These are phyloP conservation scores for Ennomos fuscantarius DNA, from an alignment of 2,888 invertebrate genomes.

Conservation along the genomic window DNA sequence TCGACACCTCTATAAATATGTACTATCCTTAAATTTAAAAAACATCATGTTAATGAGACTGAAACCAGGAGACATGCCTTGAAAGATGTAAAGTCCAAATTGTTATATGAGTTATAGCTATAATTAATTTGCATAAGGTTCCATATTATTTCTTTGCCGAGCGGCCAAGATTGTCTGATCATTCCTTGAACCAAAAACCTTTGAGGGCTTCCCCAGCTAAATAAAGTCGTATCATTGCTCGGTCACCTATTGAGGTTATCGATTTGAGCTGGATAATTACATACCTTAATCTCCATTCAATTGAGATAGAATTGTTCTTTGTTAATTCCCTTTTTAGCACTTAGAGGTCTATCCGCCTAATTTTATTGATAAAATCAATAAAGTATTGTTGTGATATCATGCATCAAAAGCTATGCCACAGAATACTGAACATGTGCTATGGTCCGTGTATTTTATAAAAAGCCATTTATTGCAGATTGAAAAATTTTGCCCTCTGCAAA, in stretches of 20 bases:
- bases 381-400: conserved; percentile 19
- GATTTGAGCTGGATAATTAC: neutral
- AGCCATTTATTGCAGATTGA: conserved; percentile 4
- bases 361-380: conserved; percentile 34
- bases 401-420: conserved; percentile 2
- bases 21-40: conserved; percentile 20
- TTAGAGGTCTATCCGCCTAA: conserved; percentile 16
- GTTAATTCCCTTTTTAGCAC: neutral
- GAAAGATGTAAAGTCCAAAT: conserved; percentile 17
- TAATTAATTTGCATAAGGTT: neutral
- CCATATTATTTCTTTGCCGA: conserved; percentile 2
- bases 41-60: conserved; percentile 35
- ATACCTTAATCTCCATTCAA: conserved; percentile 3
- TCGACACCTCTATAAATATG: conserved; percentile 27
- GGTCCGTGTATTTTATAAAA: neutral
- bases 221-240: too few species aligned
- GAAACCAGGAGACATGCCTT: conserved; percentile 43
- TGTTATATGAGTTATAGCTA: conserved; percentile 13
- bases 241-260: too few species aligned
- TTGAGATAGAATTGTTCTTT: neutral
- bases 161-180: neutral
- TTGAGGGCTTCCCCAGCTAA: too few species aligned
- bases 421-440: too few species aligned
- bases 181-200: neutral
- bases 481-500: conserved; percentile 1